Evolutionary conservation across 2,113 vertebrate species (phyloP).

Genomic region (Arenaria interpres): DNA sequence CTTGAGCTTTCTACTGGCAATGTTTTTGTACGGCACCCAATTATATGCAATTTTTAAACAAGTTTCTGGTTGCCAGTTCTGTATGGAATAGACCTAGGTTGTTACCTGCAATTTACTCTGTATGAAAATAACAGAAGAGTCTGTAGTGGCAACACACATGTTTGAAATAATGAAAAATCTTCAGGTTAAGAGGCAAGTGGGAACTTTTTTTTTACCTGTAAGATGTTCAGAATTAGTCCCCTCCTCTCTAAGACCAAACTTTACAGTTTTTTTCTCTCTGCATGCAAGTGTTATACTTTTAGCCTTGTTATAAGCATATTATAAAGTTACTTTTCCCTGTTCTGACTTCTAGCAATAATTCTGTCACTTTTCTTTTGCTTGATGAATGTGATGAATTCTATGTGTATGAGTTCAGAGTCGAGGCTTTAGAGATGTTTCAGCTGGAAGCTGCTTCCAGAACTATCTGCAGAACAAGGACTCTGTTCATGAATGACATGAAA

Average conservation of each 20-base stretch:
- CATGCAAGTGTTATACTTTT: neutral
- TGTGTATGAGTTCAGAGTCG: neutral
- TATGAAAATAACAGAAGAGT: neutral
- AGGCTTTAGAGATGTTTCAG: neutral
- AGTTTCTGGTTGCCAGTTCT: neutral
- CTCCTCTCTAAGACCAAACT: neutral
- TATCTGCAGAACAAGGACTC: neutral
- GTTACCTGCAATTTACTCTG: neutral
- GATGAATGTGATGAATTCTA: neutral
- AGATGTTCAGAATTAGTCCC: neutral
- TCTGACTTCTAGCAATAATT: neutral
- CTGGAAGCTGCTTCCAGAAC: neutral
- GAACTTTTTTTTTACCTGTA: neutral
- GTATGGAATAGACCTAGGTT: neutral
- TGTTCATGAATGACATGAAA: neutral
- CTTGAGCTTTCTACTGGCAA: neutral
- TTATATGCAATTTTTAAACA: neutral
- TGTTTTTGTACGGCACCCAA: neutral
- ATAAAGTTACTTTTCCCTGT: neutral
- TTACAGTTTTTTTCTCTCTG: neutral
- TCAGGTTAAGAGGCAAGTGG: neutral
- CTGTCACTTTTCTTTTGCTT: neutral
- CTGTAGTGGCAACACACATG: neutral
- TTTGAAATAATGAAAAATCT: neutral
- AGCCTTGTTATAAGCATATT: neutral